Percentiles rank a stretch among this genome's conserved stretches.
Evolutionary conservation across 2,113 vertebrate species (phyloP).

Genomic region (Heterotis niloticus): DNA sequence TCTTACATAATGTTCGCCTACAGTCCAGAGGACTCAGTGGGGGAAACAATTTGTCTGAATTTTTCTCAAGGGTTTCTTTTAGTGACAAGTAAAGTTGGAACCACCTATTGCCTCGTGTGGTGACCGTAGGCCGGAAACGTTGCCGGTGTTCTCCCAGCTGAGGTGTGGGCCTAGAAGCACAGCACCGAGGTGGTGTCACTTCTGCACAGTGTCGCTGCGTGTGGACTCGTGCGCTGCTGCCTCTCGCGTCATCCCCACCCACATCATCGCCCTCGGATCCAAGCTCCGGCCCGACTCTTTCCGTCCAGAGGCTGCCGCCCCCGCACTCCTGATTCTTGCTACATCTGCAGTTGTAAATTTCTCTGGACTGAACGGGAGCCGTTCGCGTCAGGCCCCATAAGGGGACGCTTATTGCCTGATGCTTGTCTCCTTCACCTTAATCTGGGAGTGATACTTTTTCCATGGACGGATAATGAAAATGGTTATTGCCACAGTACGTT

Average conservation of each 20-base stretch:
- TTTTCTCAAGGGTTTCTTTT: not conserved
- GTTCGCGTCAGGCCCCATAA: constrained; percentile 33
- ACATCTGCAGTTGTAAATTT: not conserved
- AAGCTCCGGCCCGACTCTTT: not conserved
- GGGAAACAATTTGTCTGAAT: not conserved
- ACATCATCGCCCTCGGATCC: not conserved
- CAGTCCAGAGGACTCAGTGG: not conserved
- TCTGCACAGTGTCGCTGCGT: too few relatives aligned
- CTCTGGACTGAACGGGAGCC: constrained; percentile 11
- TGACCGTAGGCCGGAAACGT: not conserved
- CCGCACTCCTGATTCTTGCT: not conserved
- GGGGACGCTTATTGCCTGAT: constrained; percentile 31
- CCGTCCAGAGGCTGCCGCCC: constrained; percentile 4
- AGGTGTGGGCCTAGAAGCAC: not conserved
- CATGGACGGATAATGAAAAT: constrained; percentile 47
- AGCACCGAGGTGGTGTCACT: not conserved
- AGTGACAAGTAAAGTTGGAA: not conserved
- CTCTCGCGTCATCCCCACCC: not conserved
- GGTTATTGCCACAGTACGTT: constrained; percentile 36
- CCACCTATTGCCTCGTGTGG: too few relatives aligned
- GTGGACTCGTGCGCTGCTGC: not conserved
- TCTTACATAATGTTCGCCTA: not conserved
- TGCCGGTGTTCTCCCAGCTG: not conserved
- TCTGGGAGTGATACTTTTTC: constrained; percentile 16
- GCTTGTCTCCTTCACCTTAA: constrained; percentile 25